Percentiles rank a stretch among this genome's conserved stretches.
Conservation (phyloP, 1,140 invertebrate genomes). For the Scaptomyza montana region DNA sequence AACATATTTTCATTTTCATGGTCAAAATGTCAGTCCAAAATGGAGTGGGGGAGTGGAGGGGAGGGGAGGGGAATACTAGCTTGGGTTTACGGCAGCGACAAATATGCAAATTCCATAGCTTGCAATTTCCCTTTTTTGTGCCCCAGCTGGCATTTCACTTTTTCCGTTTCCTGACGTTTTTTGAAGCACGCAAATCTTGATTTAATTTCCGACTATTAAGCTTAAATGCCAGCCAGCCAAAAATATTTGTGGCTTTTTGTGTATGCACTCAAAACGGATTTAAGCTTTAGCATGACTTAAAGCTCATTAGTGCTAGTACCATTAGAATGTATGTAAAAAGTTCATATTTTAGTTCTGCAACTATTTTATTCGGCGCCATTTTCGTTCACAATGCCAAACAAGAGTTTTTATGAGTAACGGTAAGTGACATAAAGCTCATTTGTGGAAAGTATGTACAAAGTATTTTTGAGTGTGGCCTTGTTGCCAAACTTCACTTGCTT, state of each 20-base stretch:
- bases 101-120: constrained; percentile 68
- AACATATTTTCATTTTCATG: constrained; percentile 81
- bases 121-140: constrained; percentile 26
- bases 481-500: constrained; percentile 6
- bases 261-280: constrained; percentile 25
- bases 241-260: constrained; percentile 59
- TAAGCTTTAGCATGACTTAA: constrained; percentile 7
- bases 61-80: too few species aligned
- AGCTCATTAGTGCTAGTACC: constrained; percentile 54
- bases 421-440: too few species aligned
- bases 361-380: not conserved
- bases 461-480: not conserved
- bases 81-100: constrained; percentile 31
- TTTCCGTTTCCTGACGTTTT: constrained; percentile 18
- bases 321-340: not conserved
- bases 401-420: not conserved
- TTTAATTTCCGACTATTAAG: constrained; percentile 76
- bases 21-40: constrained; percentile 56
- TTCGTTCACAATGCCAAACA: not conserved
- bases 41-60: too few species aligned
- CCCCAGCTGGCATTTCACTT: constrained; percentile 16
- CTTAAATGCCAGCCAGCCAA: constrained; percentile 38
- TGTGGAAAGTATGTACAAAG: not conserved
- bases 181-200: constrained; percentile 67
- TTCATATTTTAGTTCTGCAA: not conserved